Conservation (phyloP, 2,113 vertebrate genomes). For the Australoheros scitulus region DNA sequence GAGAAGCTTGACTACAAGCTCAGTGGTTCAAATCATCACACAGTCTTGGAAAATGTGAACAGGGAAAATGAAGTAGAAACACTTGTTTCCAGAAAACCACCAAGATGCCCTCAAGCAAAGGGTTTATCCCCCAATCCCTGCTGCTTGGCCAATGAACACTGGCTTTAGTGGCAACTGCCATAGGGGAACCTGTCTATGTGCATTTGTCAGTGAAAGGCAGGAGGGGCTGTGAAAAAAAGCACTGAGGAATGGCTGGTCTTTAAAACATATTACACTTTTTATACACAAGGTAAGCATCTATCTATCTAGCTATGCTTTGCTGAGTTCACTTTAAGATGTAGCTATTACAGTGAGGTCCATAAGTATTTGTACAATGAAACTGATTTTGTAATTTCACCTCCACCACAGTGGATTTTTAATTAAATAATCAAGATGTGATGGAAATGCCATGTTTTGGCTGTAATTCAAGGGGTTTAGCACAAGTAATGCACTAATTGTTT, state of each 20-base stretch:
- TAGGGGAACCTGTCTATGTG: constrained; percentile 19
- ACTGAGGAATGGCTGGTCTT: not conserved
- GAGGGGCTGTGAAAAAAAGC: constrained; percentile 19
- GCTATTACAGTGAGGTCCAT: constrained; percentile 32
- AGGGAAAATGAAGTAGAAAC: constrained; percentile 55
- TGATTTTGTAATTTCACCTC: not conserved
- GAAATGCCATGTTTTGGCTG: not conserved
- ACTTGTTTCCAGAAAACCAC: constrained; percentile 62
- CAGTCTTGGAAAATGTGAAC: constrained; percentile 71
- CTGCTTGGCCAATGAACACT: constrained; percentile 40
- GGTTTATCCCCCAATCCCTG: constrained; percentile 53
- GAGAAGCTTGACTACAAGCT: constrained; percentile 44
- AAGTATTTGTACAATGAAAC: not conserved
- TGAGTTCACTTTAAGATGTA: constrained; percentile 59
- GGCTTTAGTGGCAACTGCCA: constrained; percentile 42
- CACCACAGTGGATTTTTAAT: not conserved
- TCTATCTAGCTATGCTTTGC: not conserved
- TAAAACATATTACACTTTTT: constrained; percentile 7
- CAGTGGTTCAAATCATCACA: constrained; percentile 54
- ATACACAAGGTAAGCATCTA: constrained; percentile 27
- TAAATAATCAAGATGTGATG: not conserved
- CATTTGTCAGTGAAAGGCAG: constrained; percentile 16
- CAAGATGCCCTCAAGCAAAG: constrained; percentile 63
- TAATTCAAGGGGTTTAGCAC: not conserved
- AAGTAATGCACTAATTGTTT: not conserved